phyloP scores from a whole-genome alignment of 1,140 invertebrate species.

The Drosophila bifasciata region DNA sequence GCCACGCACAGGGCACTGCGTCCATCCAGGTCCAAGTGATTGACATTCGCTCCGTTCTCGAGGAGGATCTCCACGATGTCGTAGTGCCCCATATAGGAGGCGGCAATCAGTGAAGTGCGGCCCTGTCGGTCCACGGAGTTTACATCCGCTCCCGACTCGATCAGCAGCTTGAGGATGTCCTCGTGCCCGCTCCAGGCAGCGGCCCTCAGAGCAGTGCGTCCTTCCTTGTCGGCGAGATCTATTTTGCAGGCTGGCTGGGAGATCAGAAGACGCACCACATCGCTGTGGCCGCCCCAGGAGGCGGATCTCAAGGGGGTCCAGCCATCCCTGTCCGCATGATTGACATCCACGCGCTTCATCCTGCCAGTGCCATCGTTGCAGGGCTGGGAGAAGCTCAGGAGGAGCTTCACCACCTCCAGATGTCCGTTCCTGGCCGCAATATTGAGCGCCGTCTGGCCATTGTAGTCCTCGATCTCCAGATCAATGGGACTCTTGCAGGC shows the following conservation, averaged over 20 bases:
- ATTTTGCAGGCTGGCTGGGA: constrained; percentile 90
- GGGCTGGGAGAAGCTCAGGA: constrained; percentile 81
- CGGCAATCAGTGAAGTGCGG: constrained; percentile 94
- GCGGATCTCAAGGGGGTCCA: constrained; percentile 95
- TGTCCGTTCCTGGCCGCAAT: constrained; percentile 93
- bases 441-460: constrained; percentile 93
- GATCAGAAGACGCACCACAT: constrained; percentile 93
- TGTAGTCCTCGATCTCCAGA: constrained; percentile 88
- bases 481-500: constrained; percentile 86
- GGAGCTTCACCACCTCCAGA: constrained; percentile 88
- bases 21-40: constrained; percentile 95
- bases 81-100: constrained; percentile 95
- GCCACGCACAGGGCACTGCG: constrained; percentile 96
- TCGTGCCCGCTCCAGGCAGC: constrained; percentile 94
- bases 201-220: constrained; percentile 90
- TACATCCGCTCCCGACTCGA: constrained; percentile 88
- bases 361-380: constrained; percentile 84
- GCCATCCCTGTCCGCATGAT: constrained; percentile 94
- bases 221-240: constrained; percentile 90
- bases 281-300: constrained; percentile 96
- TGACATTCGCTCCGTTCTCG: constrained; percentile 93
- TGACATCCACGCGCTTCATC: constrained; percentile 89
- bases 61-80: constrained; percentile 95
- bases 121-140: constrained; percentile 94
- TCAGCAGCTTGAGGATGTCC: constrained; percentile 90